Base-by-base conservation (phyloP, 2,888 invertebrate species). In the Hesperia comma region DNA sequence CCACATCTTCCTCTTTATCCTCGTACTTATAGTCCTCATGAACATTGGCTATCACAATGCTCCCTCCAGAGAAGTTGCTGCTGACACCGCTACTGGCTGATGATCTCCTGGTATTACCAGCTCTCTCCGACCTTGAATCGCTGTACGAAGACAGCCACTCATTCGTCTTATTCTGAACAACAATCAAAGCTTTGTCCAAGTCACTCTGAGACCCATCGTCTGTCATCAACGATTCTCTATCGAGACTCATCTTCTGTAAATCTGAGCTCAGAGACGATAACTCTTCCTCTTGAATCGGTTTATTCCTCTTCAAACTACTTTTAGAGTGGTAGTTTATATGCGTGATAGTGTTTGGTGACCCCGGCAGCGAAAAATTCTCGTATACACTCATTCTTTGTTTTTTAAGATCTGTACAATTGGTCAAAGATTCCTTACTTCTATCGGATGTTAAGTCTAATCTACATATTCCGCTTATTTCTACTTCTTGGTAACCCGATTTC, bases 11-110 rank as follows among this genome's bases (percentile, higher is more conserved):
- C 56, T 96, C 95, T 64, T 92, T 89, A 79, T 97, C 97, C 32
- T 95, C 94, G 78, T 97, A 96, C 61, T 95, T 95, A 77, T 96
- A 97, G 70, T 96, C 95, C 76, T 97, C 96, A 2, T 95, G 93
- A 57, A 96, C 92, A 72, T 92, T 94, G 0, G 94, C 92, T 63
- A 94, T 85, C 53, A 94, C 90, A 5, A 92, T 89, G 68, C 84
- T 87, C 0, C 92, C 89, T 0, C 85, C 83, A 0, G 89, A 89
- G 54, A 83, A 86, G 68, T 83, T 86, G 66, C 90, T 90, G 69
- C 91, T 91, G 0, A 92, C 90, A 51, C 92, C 92, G 66, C 92
- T 92, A 57, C 91, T 92, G 0, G 88, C 89, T 0, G 92, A 92
- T 60, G 92, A 91, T 54, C 92, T 80, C 67, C 91, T 84, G 12